Evolutionary conservation across 1,140 invertebrate species (phyloP).

Genomic region (Yoshiicerus persimilis): DNA sequence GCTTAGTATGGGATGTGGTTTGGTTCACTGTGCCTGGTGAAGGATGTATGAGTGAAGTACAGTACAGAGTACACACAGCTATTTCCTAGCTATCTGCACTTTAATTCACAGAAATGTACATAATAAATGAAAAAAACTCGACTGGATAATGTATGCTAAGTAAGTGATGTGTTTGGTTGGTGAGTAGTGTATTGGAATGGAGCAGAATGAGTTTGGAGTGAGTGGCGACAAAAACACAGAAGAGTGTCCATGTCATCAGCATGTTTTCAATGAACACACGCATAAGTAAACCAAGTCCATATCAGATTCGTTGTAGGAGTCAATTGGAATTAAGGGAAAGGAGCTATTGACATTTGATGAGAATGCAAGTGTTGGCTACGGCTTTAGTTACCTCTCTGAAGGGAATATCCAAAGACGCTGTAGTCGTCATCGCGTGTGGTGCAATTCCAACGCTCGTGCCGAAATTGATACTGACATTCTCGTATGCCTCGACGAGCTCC

Average conservation of each 20-base stretch:
- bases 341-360: background rate
- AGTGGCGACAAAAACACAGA: background rate
- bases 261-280: background rate
- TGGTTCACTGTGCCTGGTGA: too few species aligned
- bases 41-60: too few species aligned
- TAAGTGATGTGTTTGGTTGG: background rate
- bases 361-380: background rate
- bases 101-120: background rate
- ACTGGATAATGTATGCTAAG: background rate
- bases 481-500: constrained; percentile 60
- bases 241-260: background rate
- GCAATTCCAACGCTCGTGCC: constrained; percentile 64
- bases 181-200: background rate
- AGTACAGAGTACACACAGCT: too few species aligned
- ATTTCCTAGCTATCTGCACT: background rate
- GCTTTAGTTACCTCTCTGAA: constrained; percentile 54
- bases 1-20: too few species aligned
- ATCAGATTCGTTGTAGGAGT: background rate
- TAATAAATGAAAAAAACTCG: background rate
- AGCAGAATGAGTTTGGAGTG: background rate
- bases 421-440: constrained; percentile 54
- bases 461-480: constrained; percentile 64
- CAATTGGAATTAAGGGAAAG: background rate
- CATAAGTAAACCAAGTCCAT: background rate
- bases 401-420: constrained; percentile 56